Percentiles rank a stretch among this genome's conserved stretches.
phyloP scores from a whole-genome alignment of 2,113 vertebrate species.

The Onychorhynchus coronatus region DNA sequence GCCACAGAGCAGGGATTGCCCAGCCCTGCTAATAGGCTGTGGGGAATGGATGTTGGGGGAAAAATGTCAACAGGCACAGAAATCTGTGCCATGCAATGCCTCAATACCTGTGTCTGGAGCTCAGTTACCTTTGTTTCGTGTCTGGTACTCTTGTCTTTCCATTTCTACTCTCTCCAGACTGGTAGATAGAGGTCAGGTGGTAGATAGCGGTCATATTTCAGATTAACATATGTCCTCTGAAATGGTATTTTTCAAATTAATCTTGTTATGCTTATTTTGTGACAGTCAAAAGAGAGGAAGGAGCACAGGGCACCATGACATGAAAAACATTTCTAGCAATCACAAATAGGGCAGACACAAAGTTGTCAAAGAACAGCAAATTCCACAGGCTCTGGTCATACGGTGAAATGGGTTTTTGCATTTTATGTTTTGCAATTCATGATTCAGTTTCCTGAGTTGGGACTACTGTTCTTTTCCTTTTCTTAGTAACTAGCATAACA shows the following conservation, averaged over 20 bases:
- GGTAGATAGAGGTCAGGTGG: not conserved
- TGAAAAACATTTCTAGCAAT: not conserved
- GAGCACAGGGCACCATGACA: not conserved
- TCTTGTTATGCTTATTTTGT: not conserved
- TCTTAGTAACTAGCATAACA: not conserved
- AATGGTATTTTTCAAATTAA: not conserved
- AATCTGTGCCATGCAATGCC: not conserved
- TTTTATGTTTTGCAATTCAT: not conserved
- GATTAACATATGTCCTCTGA: not conserved
- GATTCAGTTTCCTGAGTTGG: not conserved
- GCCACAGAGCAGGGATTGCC: not conserved
- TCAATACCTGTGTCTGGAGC: not conserved
- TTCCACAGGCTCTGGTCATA: not conserved
- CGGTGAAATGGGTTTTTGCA: not conserved
- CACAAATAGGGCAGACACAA: not conserved
- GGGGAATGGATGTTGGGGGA: rapidly evolving
- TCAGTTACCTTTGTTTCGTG: rapidly evolving
- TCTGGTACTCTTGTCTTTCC: not conserved
- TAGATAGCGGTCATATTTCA: not conserved
- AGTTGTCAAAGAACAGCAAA: not conserved
- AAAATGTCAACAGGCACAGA: not conserved
- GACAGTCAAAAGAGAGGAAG: not conserved
- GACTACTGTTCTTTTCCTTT: not conserved
- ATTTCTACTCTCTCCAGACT: not conserved
- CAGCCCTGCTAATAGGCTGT: not conserved